Base-by-base conservation (phyloP, 1,140 invertebrate species). In the Dinoponera quadriceps region DNA sequence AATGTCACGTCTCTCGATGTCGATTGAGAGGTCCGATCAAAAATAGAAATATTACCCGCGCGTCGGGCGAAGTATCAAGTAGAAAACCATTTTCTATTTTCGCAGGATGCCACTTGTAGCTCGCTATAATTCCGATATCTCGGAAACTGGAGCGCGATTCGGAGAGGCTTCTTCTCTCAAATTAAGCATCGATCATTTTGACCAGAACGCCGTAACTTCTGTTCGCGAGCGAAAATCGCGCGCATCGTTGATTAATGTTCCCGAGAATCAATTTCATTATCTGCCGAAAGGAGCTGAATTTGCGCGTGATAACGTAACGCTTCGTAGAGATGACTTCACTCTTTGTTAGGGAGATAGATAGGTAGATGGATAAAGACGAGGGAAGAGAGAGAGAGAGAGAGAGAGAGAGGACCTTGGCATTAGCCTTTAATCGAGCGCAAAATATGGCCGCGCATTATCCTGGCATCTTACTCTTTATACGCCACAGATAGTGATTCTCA, bases 401-500 rank as follows among this genome's bases (percentile, higher is more conserved):
- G 51, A 55, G 33, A 20, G 25, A n/a, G n/a, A 71, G 51, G 38
- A 80, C 75, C 75, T 80, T 80, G 65, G 51, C 75, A 80, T 80
- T 80, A 80, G 51, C 65, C 25, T 80, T 33, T 48, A 80, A 80
- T 80, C 75, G 65, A 25, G 51, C 51, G 75, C 63, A 16, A 78
- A 78, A 69, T 25, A 13, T 59, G 18, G 18, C 29, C 2, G 14
- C 44, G 48, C 49, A 68, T 78, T 78, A 68, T 78, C 33, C 51
- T 57, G 63, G n/a, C 33, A 44, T 69, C 75, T 69, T 22, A 25
- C 65, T 69, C 69, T 29, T 69, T 54, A 16, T 22, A 20, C 5
- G 27, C 13, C 20, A 18, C 33, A n/a, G 33, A 57, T 14, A 44
- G 72, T 49, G 9, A 29, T 49, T 57, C 75, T 44, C 51, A 51